These are phyloP conservation scores for Lepisosteus osseus DNA, from an alignment of 2,113 vertebrate genomes.

Conservation along the genomic window DNA sequence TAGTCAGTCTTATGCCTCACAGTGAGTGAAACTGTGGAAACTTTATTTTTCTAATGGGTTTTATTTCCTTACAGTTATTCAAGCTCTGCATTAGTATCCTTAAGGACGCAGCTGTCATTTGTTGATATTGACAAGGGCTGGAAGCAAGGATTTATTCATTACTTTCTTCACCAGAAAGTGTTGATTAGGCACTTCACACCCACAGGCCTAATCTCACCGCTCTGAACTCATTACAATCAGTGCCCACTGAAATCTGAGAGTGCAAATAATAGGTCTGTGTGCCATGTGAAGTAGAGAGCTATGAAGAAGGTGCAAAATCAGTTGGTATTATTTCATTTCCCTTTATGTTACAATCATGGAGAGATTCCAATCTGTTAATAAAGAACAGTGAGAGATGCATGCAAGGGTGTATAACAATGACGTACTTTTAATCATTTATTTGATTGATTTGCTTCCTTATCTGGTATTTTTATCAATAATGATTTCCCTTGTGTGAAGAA, in stretches of 20 bases:
- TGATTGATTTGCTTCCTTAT: no score
- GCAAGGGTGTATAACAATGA: no score
- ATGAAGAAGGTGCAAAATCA: background rate
- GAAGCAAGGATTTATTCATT: constrained; percentile 6
- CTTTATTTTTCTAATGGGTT: no score
- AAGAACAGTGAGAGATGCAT: background rate
- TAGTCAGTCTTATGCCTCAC: no score
- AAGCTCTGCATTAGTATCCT: background rate
- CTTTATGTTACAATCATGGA: background rate
- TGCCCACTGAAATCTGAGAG: background rate
- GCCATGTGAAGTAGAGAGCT: background rate
- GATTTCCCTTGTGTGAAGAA: no score
- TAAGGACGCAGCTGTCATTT: no score
- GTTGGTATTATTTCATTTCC: constrained; percentile 3
- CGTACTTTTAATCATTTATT: no score
- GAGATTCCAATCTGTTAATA: no score
- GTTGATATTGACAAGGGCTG: background rate
- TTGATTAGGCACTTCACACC: constrained; percentile 6
- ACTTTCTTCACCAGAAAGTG: background rate
- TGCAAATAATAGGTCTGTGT: background rate
- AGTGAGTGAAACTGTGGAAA: no score
- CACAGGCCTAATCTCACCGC: background rate
- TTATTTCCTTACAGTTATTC: background rate
- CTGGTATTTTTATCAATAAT: no score
- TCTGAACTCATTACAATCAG: background rate